Percentiles rank a stretch among this genome's conserved stretches.
phyloP scores from a whole-genome alignment of 2,797 vertebrate species.

The Darevskia nairensis region DNA sequence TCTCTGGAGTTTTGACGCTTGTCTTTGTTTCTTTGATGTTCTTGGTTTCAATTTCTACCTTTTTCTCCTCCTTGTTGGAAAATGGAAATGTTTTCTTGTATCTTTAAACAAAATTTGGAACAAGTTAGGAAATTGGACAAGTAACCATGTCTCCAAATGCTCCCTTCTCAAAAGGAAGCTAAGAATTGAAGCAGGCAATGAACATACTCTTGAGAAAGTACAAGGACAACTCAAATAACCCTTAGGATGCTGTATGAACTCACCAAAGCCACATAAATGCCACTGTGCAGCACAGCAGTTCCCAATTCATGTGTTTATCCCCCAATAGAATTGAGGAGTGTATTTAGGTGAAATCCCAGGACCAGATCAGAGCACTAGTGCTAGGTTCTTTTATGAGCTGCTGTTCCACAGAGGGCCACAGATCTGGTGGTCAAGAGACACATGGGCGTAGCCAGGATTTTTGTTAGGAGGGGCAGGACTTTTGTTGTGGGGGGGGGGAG shows the following conservation, averaged over 20 bases:
- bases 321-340: not conserved
- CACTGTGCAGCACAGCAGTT: not conserved
- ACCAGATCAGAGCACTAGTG: not conserved
- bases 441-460: too few species aligned
- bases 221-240: not conserved
- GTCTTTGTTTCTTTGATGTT: constrained; percentile 75
- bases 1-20: constrained; percentile 67
- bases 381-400: not conserved
- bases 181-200: not conserved
- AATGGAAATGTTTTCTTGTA: constrained; percentile 79
- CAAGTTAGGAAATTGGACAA: not conserved
- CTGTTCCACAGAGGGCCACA: not conserved
- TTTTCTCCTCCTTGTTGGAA: constrained; percentile 76
- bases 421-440: not conserved
- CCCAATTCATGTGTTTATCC: too few species aligned
- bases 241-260: not conserved
- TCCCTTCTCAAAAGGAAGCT: not conserved
- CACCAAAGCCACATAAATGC: not conserved
- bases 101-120: constrained; percentile 61
- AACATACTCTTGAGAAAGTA: not conserved
- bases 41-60: constrained; percentile 79
- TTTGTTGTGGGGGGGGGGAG: too few species aligned
- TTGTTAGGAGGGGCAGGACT: too few species aligned
- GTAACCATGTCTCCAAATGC: not conserved
- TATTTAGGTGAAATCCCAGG: not conserved